Evolutionary conservation across 2,888 invertebrate genomes (phyloP), one percentile per base, ranked within the genome.

Genomic region (Pandemis corylana): DNA sequence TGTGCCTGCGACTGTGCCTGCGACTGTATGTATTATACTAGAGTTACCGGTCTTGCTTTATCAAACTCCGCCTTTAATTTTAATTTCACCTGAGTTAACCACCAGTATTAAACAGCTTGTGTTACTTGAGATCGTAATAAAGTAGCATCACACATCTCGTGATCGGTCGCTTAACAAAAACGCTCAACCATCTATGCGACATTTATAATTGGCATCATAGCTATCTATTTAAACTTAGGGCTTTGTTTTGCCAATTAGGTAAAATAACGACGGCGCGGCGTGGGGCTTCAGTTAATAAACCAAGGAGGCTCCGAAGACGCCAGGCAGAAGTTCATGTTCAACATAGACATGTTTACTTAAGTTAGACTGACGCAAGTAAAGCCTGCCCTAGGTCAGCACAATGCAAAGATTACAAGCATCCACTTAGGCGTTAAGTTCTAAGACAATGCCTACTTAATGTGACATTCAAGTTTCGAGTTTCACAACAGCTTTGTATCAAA

Each of bases 311-410:
- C 28, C 12, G 59, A 12, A 44, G 28, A 51, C 61, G 10, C 10
- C 68, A 44, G 68, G 41, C 53, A 56, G 68, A 67, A 63, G 72
- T 56, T 63, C 28, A n/a, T 12, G 7, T 51, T 62, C 46, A 46
- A 15, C 62, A 42, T 42, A 62, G 44, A 56, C 63, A 44, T 63
- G 46, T 72, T 68, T 66, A 63, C 53, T 68, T 68, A 68, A 53
- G 61, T 53, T 62, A 62, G 49, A 69, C 10, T 46, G 51, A 51
- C 51, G 68, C 36, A 53, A 68, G 62, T 12, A 44, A 28, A 63
- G 36, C 59, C 72, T 46, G n/a, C 46, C 63, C 44, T 59, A 46
- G 62, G 61, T 67, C 28, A 36, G 63, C 15, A 41, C 15, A 73
- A 41, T 9, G 64, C 59, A 36, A 68, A 68, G 28, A 67, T n/a